Percentiles rank a stretch among this genome's conserved stretches.
These are phyloP conservation scores for Drosophila lini DNA, from an alignment of 1,140 invertebrate species.

Conservation along the genomic window DNA sequence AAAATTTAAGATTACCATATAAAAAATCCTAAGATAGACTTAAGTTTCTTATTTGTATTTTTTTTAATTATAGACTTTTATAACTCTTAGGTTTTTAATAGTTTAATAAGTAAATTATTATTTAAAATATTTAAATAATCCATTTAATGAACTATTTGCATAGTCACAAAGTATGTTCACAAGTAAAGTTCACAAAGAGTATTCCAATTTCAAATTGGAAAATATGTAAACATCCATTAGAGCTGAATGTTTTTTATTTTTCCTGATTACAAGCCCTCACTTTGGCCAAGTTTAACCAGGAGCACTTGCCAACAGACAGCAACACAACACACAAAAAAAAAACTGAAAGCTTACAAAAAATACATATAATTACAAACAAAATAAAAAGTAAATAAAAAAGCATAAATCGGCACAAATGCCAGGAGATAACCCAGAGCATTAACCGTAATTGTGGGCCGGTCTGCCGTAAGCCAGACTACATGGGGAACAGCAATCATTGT, in stretches of 20 bases:
- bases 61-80: not conserved
- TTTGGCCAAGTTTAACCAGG: slow-evolving; percentile 26
- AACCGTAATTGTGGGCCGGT: slow-evolving; percentile 3
- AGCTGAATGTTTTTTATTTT: slow-evolving; percentile 16
- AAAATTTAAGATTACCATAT: too few species aligned
- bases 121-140: too few species aligned
- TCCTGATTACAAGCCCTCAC: slow-evolving; percentile 35
- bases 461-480: not conserved
- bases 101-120: too few species aligned
- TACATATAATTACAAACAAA: slow-evolving; percentile 1
- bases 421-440: slow-evolving; percentile 11
- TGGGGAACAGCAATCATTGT: slow-evolving; percentile 26
- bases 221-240: slow-evolving; percentile 14
- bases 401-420: slow-evolving; percentile 18
- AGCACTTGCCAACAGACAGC: slow-evolving; percentile 13
- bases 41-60: not conserved
- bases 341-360: slow-evolving; percentile 5
- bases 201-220: not conserved
- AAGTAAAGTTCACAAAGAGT: not conserved
- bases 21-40: too few species aligned
- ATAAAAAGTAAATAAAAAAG: slow-evolving; percentile 12
- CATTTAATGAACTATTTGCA: too few species aligned
- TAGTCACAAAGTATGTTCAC: too few species aligned
- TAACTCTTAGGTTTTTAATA: too few species aligned
- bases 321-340: not conserved